Conservation (phyloP, 2,888 invertebrate species). For the Synergus japonicus region DNA sequence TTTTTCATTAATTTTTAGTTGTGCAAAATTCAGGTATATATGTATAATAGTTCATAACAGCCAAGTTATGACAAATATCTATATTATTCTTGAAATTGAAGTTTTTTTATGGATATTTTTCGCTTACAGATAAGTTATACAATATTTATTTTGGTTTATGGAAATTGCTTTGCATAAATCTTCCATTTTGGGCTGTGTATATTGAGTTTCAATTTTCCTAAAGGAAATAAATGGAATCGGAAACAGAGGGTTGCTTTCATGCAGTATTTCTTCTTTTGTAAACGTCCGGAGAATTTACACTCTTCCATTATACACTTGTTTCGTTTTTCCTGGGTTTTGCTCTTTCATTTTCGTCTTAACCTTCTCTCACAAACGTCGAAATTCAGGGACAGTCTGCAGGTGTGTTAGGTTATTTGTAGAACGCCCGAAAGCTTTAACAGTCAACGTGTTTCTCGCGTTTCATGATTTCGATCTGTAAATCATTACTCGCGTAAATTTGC, state of each 20-base stretch:
- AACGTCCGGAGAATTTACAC: constrained; percentile 24
- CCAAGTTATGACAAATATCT: too few species aligned
- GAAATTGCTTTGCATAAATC: not conserved
- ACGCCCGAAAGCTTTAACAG: not conserved
- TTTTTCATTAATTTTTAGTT: too few species aligned
- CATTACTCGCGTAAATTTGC: not conserved
- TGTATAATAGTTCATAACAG: too few species aligned
- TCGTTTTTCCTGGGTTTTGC: not conserved
- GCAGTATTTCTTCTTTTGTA: constrained; percentile 37
- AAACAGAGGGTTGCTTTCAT: not conserved
- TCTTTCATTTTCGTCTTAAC: not conserved
- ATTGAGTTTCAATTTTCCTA: not conserved
- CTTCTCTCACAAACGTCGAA: not conserved
- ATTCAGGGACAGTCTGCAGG: constrained; percentile 18
- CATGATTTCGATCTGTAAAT: not conserved
- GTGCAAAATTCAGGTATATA: too few species aligned
- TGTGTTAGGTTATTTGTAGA: not conserved
- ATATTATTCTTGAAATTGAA: too few species aligned
- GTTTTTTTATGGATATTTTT: too few species aligned
- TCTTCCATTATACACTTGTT: constrained; percentile 19
- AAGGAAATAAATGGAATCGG: not conserved
- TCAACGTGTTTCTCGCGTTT: not conserved
- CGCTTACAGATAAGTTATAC: not conserved
- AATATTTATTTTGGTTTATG: not conserved
- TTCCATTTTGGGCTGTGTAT: constrained; percentile 1